Percentiles rank a stretch among this genome's conserved stretches.
Conservation (phyloP, 1,140 invertebrate species). For the Diprion similis region DNA sequence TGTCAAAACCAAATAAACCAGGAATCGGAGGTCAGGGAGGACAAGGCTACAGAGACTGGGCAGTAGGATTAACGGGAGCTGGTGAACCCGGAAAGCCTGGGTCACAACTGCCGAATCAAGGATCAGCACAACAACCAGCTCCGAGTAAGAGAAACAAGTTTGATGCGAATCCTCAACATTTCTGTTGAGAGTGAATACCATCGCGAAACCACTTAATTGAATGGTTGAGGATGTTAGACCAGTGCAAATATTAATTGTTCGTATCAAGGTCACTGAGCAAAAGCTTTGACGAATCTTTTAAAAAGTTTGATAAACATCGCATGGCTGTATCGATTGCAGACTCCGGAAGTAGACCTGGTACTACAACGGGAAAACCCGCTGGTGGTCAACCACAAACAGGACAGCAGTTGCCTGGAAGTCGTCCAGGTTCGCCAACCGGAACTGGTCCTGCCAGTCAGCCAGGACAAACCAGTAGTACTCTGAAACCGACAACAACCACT, state of each 20-base stretch:
- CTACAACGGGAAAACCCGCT: neutral
- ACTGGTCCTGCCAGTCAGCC: slow-evolving; percentile 9
- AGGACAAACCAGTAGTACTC: neutral
- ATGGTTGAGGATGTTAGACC: too few species aligned
- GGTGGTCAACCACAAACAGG: neutral
- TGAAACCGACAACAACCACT: neutral
- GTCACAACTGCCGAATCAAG: slow-evolving; percentile 35
- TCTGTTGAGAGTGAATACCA: too few species aligned
- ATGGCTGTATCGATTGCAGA: too few species aligned
- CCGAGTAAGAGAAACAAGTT: neutral
- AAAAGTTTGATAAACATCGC: too few species aligned
- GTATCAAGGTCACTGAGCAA: too few species aligned
- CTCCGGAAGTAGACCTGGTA: too few species aligned
- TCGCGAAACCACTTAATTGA: too few species aligned
- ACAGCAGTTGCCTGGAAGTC: slow-evolving; percentile 16
- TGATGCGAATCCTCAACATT: too few species aligned
- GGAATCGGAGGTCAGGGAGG: slow-evolving; percentile 29
- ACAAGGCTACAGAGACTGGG: slow-evolving; percentile 48
- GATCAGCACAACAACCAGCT: slow-evolving; percentile 26
- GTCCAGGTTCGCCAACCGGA: slow-evolving; percentile 16
- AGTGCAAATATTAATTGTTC: too few species aligned
- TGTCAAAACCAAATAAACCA: slow-evolving; percentile 30
- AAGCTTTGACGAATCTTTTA: too few species aligned
- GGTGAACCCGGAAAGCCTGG: slow-evolving; percentile 35
- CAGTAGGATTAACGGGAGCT: slow-evolving; percentile 47